These are phyloP conservation scores for Enteromius unitaeniatus DNA, from an alignment of 2,797 vertebrate species.

Conservation along the genomic window DNA sequence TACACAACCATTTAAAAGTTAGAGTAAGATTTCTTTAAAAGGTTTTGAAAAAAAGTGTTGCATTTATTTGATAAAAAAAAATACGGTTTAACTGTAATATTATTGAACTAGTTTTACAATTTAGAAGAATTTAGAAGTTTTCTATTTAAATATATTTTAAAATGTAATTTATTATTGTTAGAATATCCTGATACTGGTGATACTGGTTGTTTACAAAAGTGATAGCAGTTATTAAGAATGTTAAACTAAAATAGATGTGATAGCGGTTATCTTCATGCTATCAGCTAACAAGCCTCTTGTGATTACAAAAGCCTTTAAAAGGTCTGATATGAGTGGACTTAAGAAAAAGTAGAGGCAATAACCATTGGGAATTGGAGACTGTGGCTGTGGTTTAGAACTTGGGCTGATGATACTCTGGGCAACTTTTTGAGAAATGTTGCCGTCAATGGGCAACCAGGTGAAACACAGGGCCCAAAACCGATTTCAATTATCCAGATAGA, in stretches of 20 bases:
- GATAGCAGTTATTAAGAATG: conserved; percentile 4
- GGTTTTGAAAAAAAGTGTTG: neutral
- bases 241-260: conserved; percentile 33
- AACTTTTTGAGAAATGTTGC: too few species aligned
- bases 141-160: neutral
- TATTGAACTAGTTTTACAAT: neutral
- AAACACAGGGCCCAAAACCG: too few species aligned
- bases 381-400: neutral
- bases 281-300: neutral
- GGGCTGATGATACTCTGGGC: too few species aligned
- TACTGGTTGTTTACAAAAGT: neutral
- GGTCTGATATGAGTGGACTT: neutral
- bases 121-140: neutral
- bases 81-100: neutral
- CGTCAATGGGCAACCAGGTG: too few species aligned
- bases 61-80: neutral
- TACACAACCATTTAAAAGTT: neutral
- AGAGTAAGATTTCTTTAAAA: neutral
- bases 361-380: neutral
- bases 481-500: too few species aligned
- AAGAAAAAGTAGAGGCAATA: neutral
- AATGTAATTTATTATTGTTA: neutral
- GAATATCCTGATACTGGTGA: neutral
- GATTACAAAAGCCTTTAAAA: conserved; percentile 19
- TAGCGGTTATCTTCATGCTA: conserved; percentile 27